Conservation (phyloP, 1,140 invertebrate genomes). For the Drosophila ambigua region DNA sequence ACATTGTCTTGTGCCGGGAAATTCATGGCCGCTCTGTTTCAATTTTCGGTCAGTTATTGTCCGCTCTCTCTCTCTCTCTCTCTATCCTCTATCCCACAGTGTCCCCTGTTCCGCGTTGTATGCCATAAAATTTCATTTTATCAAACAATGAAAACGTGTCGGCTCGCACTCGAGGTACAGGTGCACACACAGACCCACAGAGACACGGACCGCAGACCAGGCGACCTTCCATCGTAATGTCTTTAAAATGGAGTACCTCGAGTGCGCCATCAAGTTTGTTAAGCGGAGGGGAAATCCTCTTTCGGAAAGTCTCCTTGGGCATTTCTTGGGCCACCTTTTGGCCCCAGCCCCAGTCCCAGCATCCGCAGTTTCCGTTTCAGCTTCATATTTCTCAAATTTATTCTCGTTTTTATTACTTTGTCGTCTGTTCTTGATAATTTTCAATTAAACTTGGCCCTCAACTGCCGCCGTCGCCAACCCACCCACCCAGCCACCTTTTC, state of each 20-base stretch:
- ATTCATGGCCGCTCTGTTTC: conserved; percentile 80
- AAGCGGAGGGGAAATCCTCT: conserved; percentile 31
- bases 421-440: conserved; percentile 46
- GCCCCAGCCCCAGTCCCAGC: too few species aligned
- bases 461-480: background rate
- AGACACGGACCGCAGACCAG: background rate
- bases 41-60: conserved; percentile 64
- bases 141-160: conserved; percentile 79
- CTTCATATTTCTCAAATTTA: conserved; percentile 9
- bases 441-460: conserved; percentile 57
- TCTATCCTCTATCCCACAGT: background rate
- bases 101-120: conserved; percentile 26
- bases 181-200: conserved; percentile 5
- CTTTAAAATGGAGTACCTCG: conserved; percentile 44
- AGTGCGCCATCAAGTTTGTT: conserved; percentile 36
- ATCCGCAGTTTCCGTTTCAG: too few species aligned
- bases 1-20: conserved; percentile 75
- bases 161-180: conserved; percentile 40
- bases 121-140: conserved; percentile 81
- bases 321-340: conserved; percentile 34
- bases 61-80: conserved; percentile 14
- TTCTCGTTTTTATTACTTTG: conserved; percentile 16
- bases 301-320: conserved; percentile 23
- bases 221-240: conserved; percentile 17
- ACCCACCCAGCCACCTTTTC: too few species aligned